A percentile compares a stretch with the other conserved stretches of the same genome.
phyloP scores from a whole-genome alignment of 2,888 invertebrate genomes.

The Tenthredo mesomela region DNA sequence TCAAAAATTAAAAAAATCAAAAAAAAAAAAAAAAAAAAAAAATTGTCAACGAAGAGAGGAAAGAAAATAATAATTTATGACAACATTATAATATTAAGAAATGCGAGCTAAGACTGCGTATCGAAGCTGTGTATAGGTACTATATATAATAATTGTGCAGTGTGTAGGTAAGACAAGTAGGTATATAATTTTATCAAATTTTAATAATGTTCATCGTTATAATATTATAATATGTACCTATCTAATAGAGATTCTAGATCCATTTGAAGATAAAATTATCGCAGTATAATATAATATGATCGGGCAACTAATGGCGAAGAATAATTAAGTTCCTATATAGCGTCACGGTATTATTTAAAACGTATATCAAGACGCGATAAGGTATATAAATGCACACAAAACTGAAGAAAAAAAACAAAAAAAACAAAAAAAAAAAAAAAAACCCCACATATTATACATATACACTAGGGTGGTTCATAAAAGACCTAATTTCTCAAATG shows the following conservation, averaged over 20 bases:
- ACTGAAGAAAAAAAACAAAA: neutral
- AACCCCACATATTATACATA: too few species aligned
- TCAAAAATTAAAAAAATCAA: neutral
- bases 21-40: neutral
- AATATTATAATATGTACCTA: neutral
- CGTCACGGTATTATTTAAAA: slow-evolving; percentile 30
- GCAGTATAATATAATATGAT: neutral
- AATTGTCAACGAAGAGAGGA: neutral
- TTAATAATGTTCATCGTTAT: neutral
- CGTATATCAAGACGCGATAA: neutral
- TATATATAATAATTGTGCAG: neutral
- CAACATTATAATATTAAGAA: too few species aligned
- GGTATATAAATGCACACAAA: neutral
- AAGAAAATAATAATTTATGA: too few species aligned
- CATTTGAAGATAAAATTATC: neutral
- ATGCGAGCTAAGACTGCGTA: neutral
- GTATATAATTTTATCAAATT: neutral
- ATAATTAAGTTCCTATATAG: slow-evolving; percentile 39
- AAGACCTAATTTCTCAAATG: too few species aligned
- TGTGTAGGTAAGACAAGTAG: neutral
- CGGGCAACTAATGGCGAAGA: slow-evolving; percentile 11
- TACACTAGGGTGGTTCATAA: too few species aligned
- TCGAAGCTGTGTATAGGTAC: neutral
- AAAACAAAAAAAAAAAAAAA: too few species aligned
- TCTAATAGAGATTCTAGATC: neutral